Evolutionary conservation across 2,888 invertebrate genomes (phyloP).

Genomic region (Metallyticus violacea): DNA sequence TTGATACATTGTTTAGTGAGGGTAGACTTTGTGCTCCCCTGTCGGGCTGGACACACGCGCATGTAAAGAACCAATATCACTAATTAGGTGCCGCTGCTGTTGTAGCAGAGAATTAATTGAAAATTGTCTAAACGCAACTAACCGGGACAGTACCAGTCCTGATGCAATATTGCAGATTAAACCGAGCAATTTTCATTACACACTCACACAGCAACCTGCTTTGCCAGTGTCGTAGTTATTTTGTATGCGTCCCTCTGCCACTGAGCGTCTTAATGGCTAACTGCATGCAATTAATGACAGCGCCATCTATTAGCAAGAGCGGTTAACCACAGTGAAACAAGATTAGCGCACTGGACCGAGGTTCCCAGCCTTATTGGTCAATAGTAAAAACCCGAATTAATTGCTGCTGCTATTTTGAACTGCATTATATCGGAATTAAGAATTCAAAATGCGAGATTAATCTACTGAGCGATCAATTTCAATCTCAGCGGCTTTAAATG

Average conservation of each 20-base stretch:
- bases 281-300: neutral
- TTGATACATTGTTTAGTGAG: neutral
- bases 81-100: neutral
- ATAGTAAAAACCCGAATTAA: neutral
- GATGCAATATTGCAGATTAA: neutral
- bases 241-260: neutral
- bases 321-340: neutral
- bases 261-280: neutral
- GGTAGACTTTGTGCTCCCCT: neutral
- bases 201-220: neutral
- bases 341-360: neutral
- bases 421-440: no score
- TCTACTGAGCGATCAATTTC: no score
- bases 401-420: no score
- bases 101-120: constrained; percentile 3
- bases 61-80: neutral
- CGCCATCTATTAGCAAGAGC: neutral
- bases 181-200: neutral
- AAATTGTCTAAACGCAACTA: neutral
- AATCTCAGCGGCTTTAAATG: no score
- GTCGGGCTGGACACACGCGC: neutral
- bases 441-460: no score
- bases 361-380: neutral
- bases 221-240: neutral
- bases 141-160: neutral